These are phyloP conservation scores for Drosophila phalerata DNA, from an alignment of 2,888 invertebrate genomes.

Conservation along the genomic window DNA sequence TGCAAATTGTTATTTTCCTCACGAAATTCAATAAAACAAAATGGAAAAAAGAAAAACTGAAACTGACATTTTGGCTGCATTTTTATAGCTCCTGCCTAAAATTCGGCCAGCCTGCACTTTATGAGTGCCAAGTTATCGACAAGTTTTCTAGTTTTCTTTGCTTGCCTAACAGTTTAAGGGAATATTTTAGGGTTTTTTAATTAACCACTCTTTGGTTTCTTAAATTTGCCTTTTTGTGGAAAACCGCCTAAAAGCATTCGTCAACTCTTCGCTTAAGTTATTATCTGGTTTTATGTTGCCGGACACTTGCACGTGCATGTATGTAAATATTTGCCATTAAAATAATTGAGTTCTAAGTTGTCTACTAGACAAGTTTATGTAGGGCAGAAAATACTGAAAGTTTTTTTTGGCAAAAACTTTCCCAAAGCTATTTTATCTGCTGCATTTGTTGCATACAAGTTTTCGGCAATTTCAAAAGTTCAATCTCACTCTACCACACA, in stretches of 20 bases:
- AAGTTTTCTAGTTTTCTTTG: conserved; percentile 7
- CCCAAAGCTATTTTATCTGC: conserved; percentile 12
- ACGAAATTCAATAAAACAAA: conserved; percentile 55
- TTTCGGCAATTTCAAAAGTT: conserved; percentile 8
- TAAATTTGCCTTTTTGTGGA: conserved; percentile 33
- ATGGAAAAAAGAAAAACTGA: conserved; percentile 10
- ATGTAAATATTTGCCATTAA: conserved; percentile 64
- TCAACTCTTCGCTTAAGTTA: neutral
- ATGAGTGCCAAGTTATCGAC: conserved; percentile 28
- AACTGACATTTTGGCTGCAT: conserved; percentile 17
- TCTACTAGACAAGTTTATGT: conserved; percentile 41
- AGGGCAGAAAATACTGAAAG: conserved; percentile 32
- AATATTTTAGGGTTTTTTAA: conserved; percentile 32
- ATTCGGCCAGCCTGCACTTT: conserved; percentile 34
- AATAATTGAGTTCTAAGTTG: conserved; percentile 60
- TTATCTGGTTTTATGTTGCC: neutral
- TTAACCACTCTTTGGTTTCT: conserved; percentile 29
- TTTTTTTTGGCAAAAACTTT: conserved; percentile 27
- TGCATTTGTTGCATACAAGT: conserved; percentile 12
- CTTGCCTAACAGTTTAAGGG: conserved; percentile 9
- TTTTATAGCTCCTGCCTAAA: conserved; percentile 17
- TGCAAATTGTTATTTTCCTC: conserved; percentile 49
- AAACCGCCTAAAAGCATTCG: conserved; percentile 9
- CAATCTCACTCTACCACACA: neutral
- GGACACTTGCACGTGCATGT: neutral